These are phyloP conservation scores for Chymomyza amoena DNA, from an alignment of 2,888 invertebrate species.

Conservation along the genomic window DNA sequence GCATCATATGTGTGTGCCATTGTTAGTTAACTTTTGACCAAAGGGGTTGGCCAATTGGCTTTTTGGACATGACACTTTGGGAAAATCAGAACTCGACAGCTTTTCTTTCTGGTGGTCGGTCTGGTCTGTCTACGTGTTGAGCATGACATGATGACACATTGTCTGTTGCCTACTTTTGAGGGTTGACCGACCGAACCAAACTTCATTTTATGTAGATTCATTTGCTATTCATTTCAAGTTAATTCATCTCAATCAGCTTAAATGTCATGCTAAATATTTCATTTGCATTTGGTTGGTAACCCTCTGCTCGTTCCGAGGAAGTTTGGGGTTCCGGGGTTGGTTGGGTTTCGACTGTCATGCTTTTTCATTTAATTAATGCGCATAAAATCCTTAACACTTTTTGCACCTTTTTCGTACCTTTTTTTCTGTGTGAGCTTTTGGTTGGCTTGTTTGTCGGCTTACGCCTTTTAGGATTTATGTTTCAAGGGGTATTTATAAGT, in stretches of 20 bases:
- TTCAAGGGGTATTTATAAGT: not conserved
- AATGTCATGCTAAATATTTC: slow-evolving; percentile 62
- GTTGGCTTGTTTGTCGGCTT: slow-evolving; percentile 1
- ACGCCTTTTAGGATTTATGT: slow-evolving; percentile 26
- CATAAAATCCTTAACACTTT: slow-evolving; percentile 56
- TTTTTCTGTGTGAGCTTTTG: slow-evolving; percentile 9
- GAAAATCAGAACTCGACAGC: not conserved
- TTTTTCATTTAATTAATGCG: slow-evolving; percentile 58
- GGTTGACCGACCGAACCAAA: not conserved
- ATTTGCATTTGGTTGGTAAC: slow-evolving; percentile 39
- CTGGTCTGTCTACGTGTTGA: slow-evolving; percentile 48
- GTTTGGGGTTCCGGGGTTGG: not conserved
- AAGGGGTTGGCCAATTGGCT: not conserved
- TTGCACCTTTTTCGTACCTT: slow-evolving; percentile 44
- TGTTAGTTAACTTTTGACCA: not conserved
- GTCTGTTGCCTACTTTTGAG: slow-evolving; percentile 15
- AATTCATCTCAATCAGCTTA: slow-evolving; percentile 69
- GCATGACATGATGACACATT: slow-evolving; percentile 25
- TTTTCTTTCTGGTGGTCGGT: not conserved
- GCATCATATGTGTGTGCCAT: not conserved
- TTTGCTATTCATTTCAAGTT: slow-evolving; percentile 51
- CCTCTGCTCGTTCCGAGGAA: not conserved
- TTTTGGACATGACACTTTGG: not conserved
- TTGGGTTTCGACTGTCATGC: slow-evolving; percentile 8
- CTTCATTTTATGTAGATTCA: slow-evolving; percentile 14